A percentile compares a stretch with the other conserved stretches of the same genome.
These are phyloP conservation scores for Pristionchus maxplancki DNA, from an alignment of 2,888 invertebrate species.

Conservation along the genomic window DNA sequence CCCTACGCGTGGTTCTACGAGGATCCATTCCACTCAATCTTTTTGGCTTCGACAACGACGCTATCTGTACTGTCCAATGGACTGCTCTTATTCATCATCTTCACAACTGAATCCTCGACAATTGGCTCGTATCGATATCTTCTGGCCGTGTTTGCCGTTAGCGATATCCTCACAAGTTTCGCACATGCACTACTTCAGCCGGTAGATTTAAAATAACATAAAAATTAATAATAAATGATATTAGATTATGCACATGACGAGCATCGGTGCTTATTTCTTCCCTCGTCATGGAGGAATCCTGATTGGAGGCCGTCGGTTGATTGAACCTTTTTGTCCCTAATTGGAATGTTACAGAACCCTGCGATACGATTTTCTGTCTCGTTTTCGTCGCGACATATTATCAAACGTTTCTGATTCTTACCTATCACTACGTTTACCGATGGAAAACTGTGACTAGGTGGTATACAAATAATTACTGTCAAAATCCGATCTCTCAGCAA, in stretches of 20 bases:
- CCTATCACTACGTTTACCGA: background rate
- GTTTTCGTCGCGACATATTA: background rate
- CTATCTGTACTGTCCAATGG: background rate
- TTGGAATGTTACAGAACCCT: no score
- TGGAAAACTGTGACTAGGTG: background rate
- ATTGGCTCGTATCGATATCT: constrained; percentile 15
- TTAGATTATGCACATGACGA: background rate
- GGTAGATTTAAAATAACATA: background rate
- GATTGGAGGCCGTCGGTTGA: no score
- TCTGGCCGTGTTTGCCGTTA: background rate
- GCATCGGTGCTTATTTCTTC: background rate
- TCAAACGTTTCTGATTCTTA: background rate
- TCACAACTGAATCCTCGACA: background rate
- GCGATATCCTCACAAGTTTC: background rate
- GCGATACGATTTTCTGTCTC: background rate
- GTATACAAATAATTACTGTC: background rate
- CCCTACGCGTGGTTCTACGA: background rate
- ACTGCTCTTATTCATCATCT: background rate
- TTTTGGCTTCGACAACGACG: background rate
- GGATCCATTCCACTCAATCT: background rate
- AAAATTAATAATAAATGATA: background rate
- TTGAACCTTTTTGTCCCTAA: no score
- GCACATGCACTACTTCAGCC: background rate
- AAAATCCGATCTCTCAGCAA: background rate
- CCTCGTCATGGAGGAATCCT: background rate